phyloP scores from a whole-genome alignment of 2,113 vertebrate species.

The Lepidiolamprologus cunningtoni region DNA sequence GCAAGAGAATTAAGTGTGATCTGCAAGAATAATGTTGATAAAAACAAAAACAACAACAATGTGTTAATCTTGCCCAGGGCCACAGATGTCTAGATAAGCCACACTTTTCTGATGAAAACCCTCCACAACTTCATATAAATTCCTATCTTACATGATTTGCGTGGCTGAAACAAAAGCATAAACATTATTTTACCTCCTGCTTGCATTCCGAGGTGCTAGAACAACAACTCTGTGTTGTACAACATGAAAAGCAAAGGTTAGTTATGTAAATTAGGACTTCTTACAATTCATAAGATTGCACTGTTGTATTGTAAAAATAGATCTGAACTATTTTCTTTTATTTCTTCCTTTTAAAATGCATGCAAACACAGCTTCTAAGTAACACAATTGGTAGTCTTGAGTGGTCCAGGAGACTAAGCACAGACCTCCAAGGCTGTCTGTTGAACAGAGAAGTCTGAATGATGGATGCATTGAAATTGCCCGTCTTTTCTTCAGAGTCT shows the following conservation, averaged over 20 bases:
- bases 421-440: conserved; percentile 30
- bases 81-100: conserved; percentile 16
- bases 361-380: background rate
- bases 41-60: background rate
- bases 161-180: conserved; percentile 1
- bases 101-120: conserved; percentile 23
- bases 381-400: conserved; percentile 5
- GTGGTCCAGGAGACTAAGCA: background rate
- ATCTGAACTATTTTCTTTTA: background rate
- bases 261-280: background rate
- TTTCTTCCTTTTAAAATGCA: background rate
- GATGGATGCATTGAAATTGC: conserved; percentile 47
- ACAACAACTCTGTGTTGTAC: background rate
- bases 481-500: conserved; percentile 27
- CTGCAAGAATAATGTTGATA: background rate
- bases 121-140: background rate
- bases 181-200: background rate
- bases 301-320: background rate
- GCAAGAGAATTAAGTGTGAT: background rate
- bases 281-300: background rate
- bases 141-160: conserved; percentile 1
- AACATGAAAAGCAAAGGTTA: background rate
- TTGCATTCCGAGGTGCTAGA: background rate
- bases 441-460: conserved; percentile 35
- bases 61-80: background rate